These are phyloP conservation scores for Lontra canadensis DNA, from an alignment of 2,113 vertebrate genomes.

Conservation along the genomic window DNA sequence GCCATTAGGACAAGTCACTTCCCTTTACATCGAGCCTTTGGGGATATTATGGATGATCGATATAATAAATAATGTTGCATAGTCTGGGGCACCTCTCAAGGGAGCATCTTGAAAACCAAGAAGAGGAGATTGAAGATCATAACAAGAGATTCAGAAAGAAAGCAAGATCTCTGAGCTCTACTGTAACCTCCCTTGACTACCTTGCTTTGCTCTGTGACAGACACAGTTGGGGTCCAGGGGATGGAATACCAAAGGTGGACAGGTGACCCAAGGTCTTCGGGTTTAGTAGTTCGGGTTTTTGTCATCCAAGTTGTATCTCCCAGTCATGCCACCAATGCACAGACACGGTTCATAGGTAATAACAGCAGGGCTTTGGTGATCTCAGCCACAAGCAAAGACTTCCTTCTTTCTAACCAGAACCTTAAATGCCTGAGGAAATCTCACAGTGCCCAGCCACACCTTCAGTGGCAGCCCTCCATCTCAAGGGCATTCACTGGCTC, in stretches of 20 bases:
- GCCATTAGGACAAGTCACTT: slow-evolving; percentile 71
- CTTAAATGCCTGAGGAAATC: not conserved
- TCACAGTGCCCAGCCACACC: not conserved
- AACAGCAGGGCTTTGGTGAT: not conserved
- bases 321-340: not conserved
- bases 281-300: not conserved
- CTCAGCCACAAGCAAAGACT: not conserved
- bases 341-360: not conserved
- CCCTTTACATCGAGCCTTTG: slow-evolving; percentile 62
- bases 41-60: slow-evolving; percentile 60
- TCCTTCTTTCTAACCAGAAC: not conserved
- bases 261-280: not conserved
- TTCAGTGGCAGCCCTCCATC: not conserved
- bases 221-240: not conserved
- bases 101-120: slow-evolving; percentile 59
- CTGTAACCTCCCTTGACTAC: not conserved
- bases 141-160: not conserved
- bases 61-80: slow-evolving; percentile 68
- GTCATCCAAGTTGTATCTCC: not conserved
- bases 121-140: not conserved
- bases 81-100: slow-evolving; percentile 56
- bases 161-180: not conserved
- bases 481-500: not conserved
- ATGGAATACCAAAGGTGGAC: not conserved
- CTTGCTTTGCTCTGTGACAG: not conserved